These are phyloP conservation scores for Phrynocephalus versicolor DNA, from an alignment of 2,113 vertebrate genomes.

Conservation along the genomic window DNA sequence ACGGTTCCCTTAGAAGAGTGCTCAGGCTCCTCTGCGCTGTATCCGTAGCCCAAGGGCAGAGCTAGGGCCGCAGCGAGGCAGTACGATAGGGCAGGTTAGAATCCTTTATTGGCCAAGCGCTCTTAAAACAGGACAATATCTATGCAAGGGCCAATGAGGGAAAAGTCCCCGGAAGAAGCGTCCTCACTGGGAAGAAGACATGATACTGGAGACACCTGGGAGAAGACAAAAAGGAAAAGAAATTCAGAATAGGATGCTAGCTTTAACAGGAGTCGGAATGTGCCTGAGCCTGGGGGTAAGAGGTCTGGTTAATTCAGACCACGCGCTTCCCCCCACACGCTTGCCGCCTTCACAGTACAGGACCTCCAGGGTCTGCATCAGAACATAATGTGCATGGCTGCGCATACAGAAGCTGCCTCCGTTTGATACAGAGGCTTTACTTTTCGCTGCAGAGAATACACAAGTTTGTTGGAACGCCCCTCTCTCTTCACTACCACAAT, in stretches of 20 bases:
- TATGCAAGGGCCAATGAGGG: too few relatives aligned
- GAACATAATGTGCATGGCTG: neutral
- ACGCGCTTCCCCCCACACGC: too few relatives aligned
- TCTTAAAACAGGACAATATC: neutral
- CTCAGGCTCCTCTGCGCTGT: neutral
- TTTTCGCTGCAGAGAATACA: neutral
- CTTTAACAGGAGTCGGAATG: neutral
- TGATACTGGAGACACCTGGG: conserved; percentile 82
- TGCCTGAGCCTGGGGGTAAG: too few relatives aligned
- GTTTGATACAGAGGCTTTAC: neutral
- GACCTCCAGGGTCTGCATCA: neutral
- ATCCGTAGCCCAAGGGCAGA: neutral
- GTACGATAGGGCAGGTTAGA: neutral
- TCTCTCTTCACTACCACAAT: neutral
- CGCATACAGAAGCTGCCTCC: neutral
- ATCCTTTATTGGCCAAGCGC: neutral
- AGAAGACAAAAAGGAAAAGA: neutral
- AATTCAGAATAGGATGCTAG: neutral
- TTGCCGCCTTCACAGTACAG: too few relatives aligned
- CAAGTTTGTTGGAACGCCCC: neutral
- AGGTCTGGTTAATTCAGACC: too few relatives aligned
- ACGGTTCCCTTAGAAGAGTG: too few relatives aligned
- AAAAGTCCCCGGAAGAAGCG: neutral
- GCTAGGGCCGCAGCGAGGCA: neutral
- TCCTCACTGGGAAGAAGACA: conserved; percentile 91